Evolutionary conservation across 2,113 vertebrate species (phyloP), one percentile per base, ranked within the genome.

Genomic region (Mirounga angustirostris): DNA sequence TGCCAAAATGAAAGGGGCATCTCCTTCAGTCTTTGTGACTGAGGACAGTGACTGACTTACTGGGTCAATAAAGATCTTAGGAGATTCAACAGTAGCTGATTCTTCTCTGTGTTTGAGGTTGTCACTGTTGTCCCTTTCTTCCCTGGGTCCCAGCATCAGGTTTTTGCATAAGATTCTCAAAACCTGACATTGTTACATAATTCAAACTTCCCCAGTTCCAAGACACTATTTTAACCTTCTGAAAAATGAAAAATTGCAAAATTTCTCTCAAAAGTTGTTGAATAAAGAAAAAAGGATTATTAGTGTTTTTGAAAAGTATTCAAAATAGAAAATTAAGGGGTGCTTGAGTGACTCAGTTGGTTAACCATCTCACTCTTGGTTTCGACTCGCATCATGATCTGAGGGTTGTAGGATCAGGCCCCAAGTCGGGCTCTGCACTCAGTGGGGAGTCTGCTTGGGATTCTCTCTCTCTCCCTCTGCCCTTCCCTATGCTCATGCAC

Each of bases 201-300:
- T 87, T 79, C 52, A 83, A 73, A 82, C 54, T 78, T 91, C 52
- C 43, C 58, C 54, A n/a, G 65, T 69, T 67, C 24, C 21, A 93
- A 86, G 50, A 67, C 52, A 61, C 46, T 61, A 46, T 91, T 90
- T 90, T 56, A 56, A 81, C 50, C 7, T n/a, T 92, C 59, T 73
- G 59, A 84, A 92, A 67, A 88, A 33, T 73, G 13, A 91, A 94
- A 94, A 86, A 76, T 67, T 36, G 13, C 26, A 80, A 89, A 80
- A 81, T 46, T 54, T 85, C 13, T 95, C 33, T 86, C 33, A 76
- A 86, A 95, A 90, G 54, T 81, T 91, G 67, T 52, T 92, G 76
- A 94, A 71, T 89, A 89, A 79, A 94, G 61, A 71, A 96, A 91
- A 97, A 87, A 82, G 24, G 2, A 54, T 59, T 56, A 63, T 73